Conservation (phyloP, 2,113 vertebrate genomes). For the Heterotis niloticus region DNA sequence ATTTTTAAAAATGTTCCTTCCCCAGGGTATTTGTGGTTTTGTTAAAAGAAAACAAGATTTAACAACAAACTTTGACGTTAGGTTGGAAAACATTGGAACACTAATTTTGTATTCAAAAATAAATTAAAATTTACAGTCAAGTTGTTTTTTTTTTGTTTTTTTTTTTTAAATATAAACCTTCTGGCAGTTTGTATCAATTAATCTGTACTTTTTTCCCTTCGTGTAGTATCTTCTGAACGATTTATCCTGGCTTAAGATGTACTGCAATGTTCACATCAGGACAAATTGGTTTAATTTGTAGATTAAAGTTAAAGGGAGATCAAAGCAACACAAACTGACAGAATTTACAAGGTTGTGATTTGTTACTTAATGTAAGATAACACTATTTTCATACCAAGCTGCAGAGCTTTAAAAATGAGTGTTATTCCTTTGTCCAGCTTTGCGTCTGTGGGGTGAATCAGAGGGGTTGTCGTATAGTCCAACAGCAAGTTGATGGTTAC, state of each 20-base stretch:
- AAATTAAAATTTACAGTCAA: constrained; percentile 56
- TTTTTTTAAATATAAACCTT: not conserved
- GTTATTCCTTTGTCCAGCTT: too few relatives aligned
- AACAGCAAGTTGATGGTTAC: too few relatives aligned
- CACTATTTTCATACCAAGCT: constrained; percentile 96
- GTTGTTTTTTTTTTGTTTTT: not conserved
- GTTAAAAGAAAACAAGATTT: constrained; percentile 46
- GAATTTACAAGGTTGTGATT: constrained; percentile 67
- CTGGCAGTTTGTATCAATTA: too few relatives aligned
- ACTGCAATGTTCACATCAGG: constrained; percentile 76
- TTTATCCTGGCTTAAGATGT: constrained; percentile 68
- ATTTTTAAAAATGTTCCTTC: constrained; percentile 1
- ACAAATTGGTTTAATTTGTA: constrained; percentile 57
- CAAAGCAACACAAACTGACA: constrained; percentile 59
- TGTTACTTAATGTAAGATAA: constrained; percentile 69
- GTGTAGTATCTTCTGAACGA: constrained; percentile 61
- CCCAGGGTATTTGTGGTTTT: constrained; percentile 49
- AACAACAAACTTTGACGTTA: constrained; percentile 57
- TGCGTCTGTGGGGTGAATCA: too few relatives aligned
- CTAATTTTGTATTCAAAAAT: constrained; percentile 64
- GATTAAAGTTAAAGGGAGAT: constrained; percentile 68
- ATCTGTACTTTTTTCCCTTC: constrained; percentile 68
- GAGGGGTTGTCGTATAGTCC: too few relatives aligned
- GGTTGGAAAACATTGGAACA: constrained; percentile 53
- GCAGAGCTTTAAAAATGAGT: too few relatives aligned